Evolutionary conservation across 1,140 invertebrate species (phyloP), one percentile per base, ranked within the genome.

Genomic region (Philotrypesis tridentata): DNA sequence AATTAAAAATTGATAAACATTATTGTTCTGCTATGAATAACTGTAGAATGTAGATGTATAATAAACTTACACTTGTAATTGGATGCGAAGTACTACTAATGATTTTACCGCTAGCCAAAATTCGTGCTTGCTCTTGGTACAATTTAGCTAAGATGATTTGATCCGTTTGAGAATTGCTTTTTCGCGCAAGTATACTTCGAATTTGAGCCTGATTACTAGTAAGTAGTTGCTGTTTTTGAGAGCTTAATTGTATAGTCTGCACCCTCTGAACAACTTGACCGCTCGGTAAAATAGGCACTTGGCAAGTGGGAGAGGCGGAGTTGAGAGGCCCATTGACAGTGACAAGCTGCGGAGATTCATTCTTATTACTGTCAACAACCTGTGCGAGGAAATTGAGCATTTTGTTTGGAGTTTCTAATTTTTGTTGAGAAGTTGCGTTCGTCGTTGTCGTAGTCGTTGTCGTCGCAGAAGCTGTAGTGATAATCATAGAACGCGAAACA

Each of bases 121-220:
- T 93, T 87, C 92, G 93, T 25, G 92, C 86, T 82, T 94, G 93
- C 31, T 93, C 92, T 73, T 91, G 88, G 84, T 92, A 92, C n/a
- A 94, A 85, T 84, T 92, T 92, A 5, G 91, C 87, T 12, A 94
- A 85, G 25, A 89, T 25, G 5, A 89, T 71, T 83, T 93, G 90
- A 68, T 94, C 93, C 12, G 89, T 81, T 80, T 89, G 87, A 7
- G 89, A 90, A 48, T 87, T 88, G 17, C 84, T 86, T 83, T 93
- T 93, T 40, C 91, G 90, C 27, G 87, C 86, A 6, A 88, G 81
- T 67, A 93, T 87, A n/a, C 87, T 84, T 83, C 92, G 89, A 75
- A 94, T 92, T 85, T 94, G 93, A 55, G 89, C 87, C 79, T 94
- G 93, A 82, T 94, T 90, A 68, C 85, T 90, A 55, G 89, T 89